Evolutionary conservation across 2,888 invertebrate genomes (phyloP), one percentile per base, ranked within the genome.

Genomic region (Agriotes lineatus): DNA sequence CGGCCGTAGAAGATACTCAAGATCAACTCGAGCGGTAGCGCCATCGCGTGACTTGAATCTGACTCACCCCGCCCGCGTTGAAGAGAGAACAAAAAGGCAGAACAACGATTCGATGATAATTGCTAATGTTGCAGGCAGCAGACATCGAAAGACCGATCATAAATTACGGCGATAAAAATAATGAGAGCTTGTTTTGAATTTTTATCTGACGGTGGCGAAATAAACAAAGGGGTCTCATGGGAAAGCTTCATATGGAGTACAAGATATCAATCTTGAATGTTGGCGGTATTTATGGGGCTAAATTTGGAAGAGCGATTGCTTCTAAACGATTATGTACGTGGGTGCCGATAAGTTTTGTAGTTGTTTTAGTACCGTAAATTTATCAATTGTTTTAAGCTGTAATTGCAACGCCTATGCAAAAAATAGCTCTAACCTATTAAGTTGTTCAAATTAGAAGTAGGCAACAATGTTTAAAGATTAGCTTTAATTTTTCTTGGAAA

Each of bases 1-100:
- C 61, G 61, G 22, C 61, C 61, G 50, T 20, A 45, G 30, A 16
- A 22, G 12, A 50, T 50, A 10, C 35, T 48, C 48, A 33, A 52
- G 52, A 52, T 52, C 52, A 33, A 52, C 25, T 25, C 22, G 22
- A 48, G 19, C 25, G 48, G 48, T 48, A 22, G 48, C 20, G 22
- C 25, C 48, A 48, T 52, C 52, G 52, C 52, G 52, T 52, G 52
- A 52, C 52, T 52, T 33, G 52, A 33, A 33, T 52, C 52, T 33
- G 25, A 33, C 52, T 48, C 52, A 33, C 33, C 52, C 10, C 18
- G 33, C 19, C 6, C 52, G 52, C 14, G 18, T 33, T 52, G 52
- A 52, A 42, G 33, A 33, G 33, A 6, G 9, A 16, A 33, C 16
- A 30, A 52, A 52, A 33, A 52, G 52, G 33, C 9, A 52, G 22